phyloP scores from a whole-genome alignment of 92 coral and sea anemone species.

The Parazoanthus atlanticus region DNA sequence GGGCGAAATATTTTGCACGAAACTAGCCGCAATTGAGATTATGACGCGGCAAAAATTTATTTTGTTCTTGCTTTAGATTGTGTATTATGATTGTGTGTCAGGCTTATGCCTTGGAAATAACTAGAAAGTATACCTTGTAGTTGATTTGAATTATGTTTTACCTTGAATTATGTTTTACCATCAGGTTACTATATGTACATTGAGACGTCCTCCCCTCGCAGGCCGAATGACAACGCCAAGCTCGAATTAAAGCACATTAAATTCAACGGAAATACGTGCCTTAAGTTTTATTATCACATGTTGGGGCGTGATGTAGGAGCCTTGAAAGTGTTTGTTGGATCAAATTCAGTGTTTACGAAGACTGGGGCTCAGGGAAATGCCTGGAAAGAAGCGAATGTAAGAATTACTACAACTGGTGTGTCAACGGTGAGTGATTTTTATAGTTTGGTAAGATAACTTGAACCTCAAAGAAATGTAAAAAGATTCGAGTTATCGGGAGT shows the following conservation, averaged over 20 bases:
- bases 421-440: not conserved
- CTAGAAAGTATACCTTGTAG: not conserved
- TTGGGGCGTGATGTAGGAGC: not conserved
- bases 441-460: too few species aligned
- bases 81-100: too few species aligned
- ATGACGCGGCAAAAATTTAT: too few species aligned
- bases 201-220: not conserved
- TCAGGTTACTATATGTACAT: not conserved
- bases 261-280: slow-evolving; percentile 5
- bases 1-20: too few species aligned
- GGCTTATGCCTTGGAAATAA: too few species aligned
- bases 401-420: not conserved
- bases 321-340: not conserved
- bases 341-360: not conserved
- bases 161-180: too few species aligned
- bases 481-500: too few species aligned
- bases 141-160: not conserved
- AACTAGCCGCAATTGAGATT: too few species aligned
- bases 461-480: not conserved
- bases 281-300: slow-evolving; percentile 7
- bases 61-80: too few species aligned
- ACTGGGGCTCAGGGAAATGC: not conserved
- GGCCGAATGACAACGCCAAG: not conserved
- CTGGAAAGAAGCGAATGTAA: not conserved
- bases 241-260: not conserved